Base-by-base conservation (phyloP, 2,797 vertebrate genomes). In the Trichosurus vulpecula region DNA sequence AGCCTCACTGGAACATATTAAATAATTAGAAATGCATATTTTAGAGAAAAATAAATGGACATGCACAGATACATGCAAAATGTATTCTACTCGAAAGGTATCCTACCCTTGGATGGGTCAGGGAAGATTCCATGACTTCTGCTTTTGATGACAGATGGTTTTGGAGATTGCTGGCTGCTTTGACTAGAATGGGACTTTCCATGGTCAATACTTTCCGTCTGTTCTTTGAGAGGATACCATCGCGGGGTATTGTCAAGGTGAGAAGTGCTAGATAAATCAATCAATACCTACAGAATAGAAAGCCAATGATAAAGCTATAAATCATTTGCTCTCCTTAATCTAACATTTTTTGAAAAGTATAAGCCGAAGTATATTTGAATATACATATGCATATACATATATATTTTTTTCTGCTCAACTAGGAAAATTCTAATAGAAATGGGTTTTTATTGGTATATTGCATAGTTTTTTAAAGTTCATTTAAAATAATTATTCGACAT, bases 81-180 rank as follows among this genome's bases (percentile, higher is more conserved):
- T n/a, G 87, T 66, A 96, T 92, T 97, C 12, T 74, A 94, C 8
- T 92, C 96, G 87, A 95, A 97, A 93, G 52, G 47, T 95, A 91
- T 98, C 99, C 98, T 99, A 99, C 99, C 99, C 99, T 99, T 99
- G 96, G 99, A 99, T 92, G 99, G 99, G 98, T 99, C 99, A 13
- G 99, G 99, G 98, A 99, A 99, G 98, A 99, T 99, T 96, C 99
- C 99, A 93, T 99, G 99, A 98, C 99, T 99, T 99, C 99, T 99
- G 98, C 99, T 99, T 97, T 99, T 99, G 98, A 99, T 99, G 95
- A 99, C 99, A 95, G 99, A 99, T 91, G 99, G 99, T 98, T 99
- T 99, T 96, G 99, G 99, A 81, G 99, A 99, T 94, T 99, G 99
- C 41, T 99, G 99, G 98, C 98, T 99, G 93, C 98, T 99, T 95